phyloP scores from a whole-genome alignment of 2,888 invertebrate species.

The Netelia fuscicornis region DNA sequence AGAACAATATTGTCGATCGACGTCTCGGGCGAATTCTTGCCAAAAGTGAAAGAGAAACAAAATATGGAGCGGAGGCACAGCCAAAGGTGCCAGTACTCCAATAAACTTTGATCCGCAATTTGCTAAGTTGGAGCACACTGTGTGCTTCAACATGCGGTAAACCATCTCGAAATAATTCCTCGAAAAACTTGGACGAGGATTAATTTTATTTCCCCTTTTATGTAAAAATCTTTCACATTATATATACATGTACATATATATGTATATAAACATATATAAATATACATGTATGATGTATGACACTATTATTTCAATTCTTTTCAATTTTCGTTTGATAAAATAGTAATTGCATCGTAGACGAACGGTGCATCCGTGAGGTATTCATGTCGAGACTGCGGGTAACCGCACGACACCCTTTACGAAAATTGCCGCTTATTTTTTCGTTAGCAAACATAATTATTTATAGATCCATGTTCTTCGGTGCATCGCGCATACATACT shows the following conservation, averaged over 20 bases:
- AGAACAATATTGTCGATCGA: constrained; percentile 88
- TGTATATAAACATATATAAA: neutral
- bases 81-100: constrained; percentile 81
- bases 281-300: neutral
- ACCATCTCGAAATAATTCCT: constrained; percentile 58
- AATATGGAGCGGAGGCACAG: constrained; percentile 88
- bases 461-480: constrained; percentile 61
- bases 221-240: neutral
- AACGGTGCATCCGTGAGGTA: constrained; percentile 4
- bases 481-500: neutral
- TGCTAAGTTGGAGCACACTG: constrained; percentile 77
- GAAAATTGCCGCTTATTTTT: constrained; percentile 59
- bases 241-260: neutral
- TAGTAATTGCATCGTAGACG: constrained; percentile 15
- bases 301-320: constrained; percentile 16
- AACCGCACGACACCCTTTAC: constrained; percentile 46
- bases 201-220: neutral
- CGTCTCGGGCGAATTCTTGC: constrained; percentile 88
- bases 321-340: constrained; percentile 34
- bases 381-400: constrained; percentile 39
- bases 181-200: neutral
- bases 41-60: constrained; percentile 88
- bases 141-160: constrained; percentile 76
- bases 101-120: constrained; percentile 80
- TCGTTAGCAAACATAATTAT: constrained; percentile 57